Conservation (phyloP, 2,888 invertebrate genomes). For the Lasioglossum oenotherae region DNA sequence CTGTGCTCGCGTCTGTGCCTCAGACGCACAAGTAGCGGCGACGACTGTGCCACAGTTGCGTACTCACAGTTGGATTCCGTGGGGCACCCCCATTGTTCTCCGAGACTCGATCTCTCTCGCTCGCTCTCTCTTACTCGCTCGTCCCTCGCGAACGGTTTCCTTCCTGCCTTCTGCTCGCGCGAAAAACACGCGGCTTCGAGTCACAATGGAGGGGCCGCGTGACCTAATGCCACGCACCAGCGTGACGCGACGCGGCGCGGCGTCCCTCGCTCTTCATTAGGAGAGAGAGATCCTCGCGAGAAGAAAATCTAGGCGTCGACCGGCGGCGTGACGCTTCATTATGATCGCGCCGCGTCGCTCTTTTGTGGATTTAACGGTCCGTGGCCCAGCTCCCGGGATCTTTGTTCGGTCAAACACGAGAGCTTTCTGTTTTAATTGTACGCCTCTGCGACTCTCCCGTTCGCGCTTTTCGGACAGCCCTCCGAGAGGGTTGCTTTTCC, state of each 20-base stretch:
- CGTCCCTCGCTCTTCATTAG: background rate
- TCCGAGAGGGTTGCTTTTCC: background rate
- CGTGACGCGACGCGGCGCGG: background rate
- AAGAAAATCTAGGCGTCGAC: slow-evolving; percentile 8
- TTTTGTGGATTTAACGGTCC: slow-evolving; percentile 27
- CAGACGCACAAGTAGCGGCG: background rate
- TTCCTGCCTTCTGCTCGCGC: background rate
- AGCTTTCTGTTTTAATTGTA: slow-evolving; percentile 7
- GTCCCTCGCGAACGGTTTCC: background rate
- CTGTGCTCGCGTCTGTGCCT: background rate
- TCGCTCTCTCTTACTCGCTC: background rate
- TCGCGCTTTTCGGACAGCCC: background rate
- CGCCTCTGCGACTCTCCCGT: background rate
- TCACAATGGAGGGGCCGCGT: slow-evolving; percentile 7
- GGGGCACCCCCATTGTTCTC: slow-evolving; percentile 14
- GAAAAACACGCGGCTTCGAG: slow-evolving; percentile 12
- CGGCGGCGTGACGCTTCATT: slow-evolving; percentile 17
- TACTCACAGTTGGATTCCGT: slow-evolving; percentile 12
- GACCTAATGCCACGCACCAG: slow-evolving; percentile 30
- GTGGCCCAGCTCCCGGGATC: background rate
- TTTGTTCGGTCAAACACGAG: slow-evolving; percentile 5
- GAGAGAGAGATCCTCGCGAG: background rate
- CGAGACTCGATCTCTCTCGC: background rate
- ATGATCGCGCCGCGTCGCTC: slow-evolving; percentile 1
- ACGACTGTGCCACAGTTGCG: slow-evolving; percentile 7